phyloP scores from a whole-genome alignment of 2,888 invertebrate species.

The Drosophila melanocephala region DNA sequence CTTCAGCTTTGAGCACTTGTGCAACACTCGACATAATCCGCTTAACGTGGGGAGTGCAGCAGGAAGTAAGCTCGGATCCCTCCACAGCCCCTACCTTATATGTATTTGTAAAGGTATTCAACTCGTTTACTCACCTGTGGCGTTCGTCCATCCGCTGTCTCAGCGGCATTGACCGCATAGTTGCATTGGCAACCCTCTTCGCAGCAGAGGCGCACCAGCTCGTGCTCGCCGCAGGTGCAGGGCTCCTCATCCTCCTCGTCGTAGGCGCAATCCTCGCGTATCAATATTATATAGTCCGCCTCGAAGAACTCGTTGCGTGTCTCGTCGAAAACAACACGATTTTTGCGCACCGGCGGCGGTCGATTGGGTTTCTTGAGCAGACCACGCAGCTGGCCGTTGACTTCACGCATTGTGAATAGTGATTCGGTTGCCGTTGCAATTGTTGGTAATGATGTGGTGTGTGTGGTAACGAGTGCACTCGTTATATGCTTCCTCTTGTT shows the following conservation, averaged over 20 bases:
- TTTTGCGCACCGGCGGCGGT: constrained; percentile 89
- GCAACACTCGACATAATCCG: constrained; percentile 49
- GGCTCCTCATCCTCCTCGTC: constrained; percentile 92
- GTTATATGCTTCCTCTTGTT: constrained; percentile 20
- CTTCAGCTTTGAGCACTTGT: constrained; percentile 54
- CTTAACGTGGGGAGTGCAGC: constrained; percentile 28
- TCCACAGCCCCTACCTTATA: not conserved
- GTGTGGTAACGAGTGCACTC: constrained; percentile 22
- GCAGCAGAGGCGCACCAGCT: constrained; percentile 88
- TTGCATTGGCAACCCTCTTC: constrained; percentile 89
- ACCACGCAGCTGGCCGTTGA: constrained; percentile 85
- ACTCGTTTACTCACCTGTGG: constrained; percentile 83
- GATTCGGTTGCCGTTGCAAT: constrained; percentile 8
- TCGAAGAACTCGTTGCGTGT: constrained; percentile 96
- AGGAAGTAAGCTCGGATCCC: not conserved
- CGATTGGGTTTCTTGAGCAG: constrained; percentile 91
- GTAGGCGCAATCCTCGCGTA: constrained; percentile 94
- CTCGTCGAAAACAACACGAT: constrained; percentile 95
- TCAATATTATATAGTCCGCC: constrained; percentile 95
- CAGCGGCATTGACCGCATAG: constrained; percentile 82
- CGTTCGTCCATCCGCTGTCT: constrained; percentile 73
- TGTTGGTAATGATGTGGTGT: constrained; percentile 1
- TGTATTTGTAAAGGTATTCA: not conserved
- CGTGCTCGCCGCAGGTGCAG: constrained; percentile 91
- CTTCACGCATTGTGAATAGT: constrained; percentile 84